Evolutionary conservation across 1,140 invertebrate genomes (phyloP), one percentile per base, ranked within the genome.

Genomic region (Brachionus paranguensis): DNA sequence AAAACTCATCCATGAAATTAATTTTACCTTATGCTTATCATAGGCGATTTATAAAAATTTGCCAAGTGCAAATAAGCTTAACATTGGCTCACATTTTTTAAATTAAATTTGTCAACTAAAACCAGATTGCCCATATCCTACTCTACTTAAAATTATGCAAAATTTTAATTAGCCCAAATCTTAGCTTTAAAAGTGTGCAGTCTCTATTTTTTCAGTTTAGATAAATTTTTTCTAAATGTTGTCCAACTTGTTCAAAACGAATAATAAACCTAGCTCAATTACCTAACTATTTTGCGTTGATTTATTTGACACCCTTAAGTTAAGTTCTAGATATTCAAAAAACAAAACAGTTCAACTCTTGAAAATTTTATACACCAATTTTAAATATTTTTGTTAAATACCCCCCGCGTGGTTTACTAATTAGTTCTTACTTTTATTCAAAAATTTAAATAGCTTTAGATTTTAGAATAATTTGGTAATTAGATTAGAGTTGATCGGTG

Each of bases 311-410:
- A 60, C n/a, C 53, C 53, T 60, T 60, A 60, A 60, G 53, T 60
- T 60, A 60, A 60, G 53, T 60, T 60, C 53, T 60, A 60, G 53
- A 27, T 60, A 60, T 60, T 60, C 53, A 68, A 68, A 29, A 24
- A 68, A 68, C 27, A 68, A 68, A 68, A 68, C 65, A 68, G 65
- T 68, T 68, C 27, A 68, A 24, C 53, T 20, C 65, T 68, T 68
- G 65, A 68, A 68, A 68, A 60, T 60, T 53, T 17, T 68, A 68
- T 33, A 68, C 27, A 68, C 6, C 4, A 68, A 41, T 1, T 14
- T 14, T 33, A 68, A 68, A 68, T 41, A 68, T 33, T 17, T 12
- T 29, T 33, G 27, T 29, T 14, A 68, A 41, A 68, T 29, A 33
- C 27, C 33, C n/a, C 64, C 29, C 27, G 27, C 33, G 1, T 29